phyloP scores from a whole-genome alignment of 1,140 invertebrate genomes.

The Drosophila malerkotliana region DNA sequence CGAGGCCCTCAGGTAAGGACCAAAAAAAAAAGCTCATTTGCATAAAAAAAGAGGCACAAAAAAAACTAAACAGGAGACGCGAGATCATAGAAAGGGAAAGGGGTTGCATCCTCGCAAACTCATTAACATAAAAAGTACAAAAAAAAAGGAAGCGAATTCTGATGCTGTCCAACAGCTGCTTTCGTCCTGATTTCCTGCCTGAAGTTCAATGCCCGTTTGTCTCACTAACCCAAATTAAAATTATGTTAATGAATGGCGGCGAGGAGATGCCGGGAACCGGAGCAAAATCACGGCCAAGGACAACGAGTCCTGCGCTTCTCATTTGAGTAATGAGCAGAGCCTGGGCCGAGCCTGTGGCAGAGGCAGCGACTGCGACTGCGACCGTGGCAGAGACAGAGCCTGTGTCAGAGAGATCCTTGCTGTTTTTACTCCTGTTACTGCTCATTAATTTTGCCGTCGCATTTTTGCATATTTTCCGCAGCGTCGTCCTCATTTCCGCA shows the following conservation, averaged over 20 bases:
- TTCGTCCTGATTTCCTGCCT: slow-evolving; percentile 7
- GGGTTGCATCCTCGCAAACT: slow-evolving; percentile 54
- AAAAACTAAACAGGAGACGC: slow-evolving; percentile 40
- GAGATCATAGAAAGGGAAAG: slow-evolving; percentile 60
- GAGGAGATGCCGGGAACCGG: slow-evolving; percentile 30
- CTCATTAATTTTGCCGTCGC: slow-evolving; percentile 79
- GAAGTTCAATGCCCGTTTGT: slow-evolving; percentile 76
- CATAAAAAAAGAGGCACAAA: slow-evolving; percentile 63
- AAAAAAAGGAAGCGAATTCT: slow-evolving; percentile 51
- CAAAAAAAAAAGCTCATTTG: slow-evolving; percentile 71
- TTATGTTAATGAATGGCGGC: slow-evolving; percentile 81
- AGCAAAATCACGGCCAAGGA: slow-evolving; percentile 82
- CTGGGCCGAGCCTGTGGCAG: slow-evolving; percentile 8
- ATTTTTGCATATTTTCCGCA: slow-evolving; percentile 54
- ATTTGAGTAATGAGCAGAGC: slow-evolving; percentile 74
- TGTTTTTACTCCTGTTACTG: slow-evolving; percentile 59
- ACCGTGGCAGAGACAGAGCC: slow-evolving; percentile 7
- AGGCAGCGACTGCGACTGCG: slow-evolving; percentile 19
- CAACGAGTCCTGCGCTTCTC: slow-evolving; percentile 72
- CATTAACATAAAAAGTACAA: slow-evolving; percentile 70
- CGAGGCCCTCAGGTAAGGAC: slow-evolving; percentile 55
- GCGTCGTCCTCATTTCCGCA: slow-evolving; percentile 68
- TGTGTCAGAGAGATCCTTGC: slow-evolving; percentile 36
- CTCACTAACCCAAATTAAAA: slow-evolving; percentile 84
- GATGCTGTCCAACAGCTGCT: slow-evolving; percentile 72